Evolutionary conservation across 2,888 invertebrate genomes (phyloP).

Genomic region (Diploptera punctata): DNA sequence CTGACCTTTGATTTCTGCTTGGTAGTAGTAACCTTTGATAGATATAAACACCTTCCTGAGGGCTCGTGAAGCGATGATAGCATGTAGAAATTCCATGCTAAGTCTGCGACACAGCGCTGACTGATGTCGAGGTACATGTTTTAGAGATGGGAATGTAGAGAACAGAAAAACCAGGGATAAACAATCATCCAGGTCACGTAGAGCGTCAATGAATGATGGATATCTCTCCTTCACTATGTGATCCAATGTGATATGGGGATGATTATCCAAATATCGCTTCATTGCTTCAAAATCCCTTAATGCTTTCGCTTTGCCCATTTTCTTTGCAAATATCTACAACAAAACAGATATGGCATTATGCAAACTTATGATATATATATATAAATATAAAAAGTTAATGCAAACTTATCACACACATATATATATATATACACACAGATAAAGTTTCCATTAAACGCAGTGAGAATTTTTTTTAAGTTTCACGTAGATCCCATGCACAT

Average conservation of each 20-base stretch:
- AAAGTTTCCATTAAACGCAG: too few species aligned
- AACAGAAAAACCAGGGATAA: constrained; percentile 93
- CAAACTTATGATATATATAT: too few species aligned
- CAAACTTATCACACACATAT: too few species aligned
- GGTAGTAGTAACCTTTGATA: constrained; percentile 97
- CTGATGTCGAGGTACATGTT: constrained; percentile 78
- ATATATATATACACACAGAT: too few species aligned
- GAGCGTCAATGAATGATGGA: constrained; percentile 95
- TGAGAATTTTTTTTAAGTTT: too few species aligned
- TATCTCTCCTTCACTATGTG: constrained; percentile 98
- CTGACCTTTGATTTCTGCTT: constrained; percentile 95
- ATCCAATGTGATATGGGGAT: constrained; percentile 89
- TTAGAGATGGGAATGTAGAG: constrained; percentile 90
- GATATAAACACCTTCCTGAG: constrained; percentile 95
- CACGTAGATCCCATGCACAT: too few species aligned
- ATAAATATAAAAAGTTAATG: too few species aligned
- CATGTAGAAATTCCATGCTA: constrained; percentile 95
- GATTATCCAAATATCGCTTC: constrained; percentile 76
- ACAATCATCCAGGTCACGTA: constrained; percentile 96
- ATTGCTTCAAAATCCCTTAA: constrained; percentile 79
- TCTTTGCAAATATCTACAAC: constrained; percentile 76
- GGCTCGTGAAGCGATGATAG: constrained; percentile 89
- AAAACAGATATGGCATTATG: too few species aligned
- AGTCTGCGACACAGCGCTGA: constrained; percentile 84
- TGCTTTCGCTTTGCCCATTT: constrained; percentile 81